These are phyloP conservation scores for Bhutanitis thaidina DNA, from an alignment of 2,888 invertebrate genomes.

Conservation along the genomic window DNA sequence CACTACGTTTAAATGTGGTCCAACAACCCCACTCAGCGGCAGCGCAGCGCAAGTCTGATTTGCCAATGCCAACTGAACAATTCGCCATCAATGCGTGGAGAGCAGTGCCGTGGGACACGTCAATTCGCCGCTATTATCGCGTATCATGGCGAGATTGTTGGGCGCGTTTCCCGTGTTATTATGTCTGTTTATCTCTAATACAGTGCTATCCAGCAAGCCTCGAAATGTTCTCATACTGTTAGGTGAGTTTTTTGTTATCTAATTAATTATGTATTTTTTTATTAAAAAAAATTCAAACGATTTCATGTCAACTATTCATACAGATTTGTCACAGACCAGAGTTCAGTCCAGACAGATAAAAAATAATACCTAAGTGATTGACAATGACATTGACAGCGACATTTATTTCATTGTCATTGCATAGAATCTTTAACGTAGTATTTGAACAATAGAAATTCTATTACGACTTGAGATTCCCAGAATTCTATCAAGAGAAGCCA, in stretches of 20 bases:
- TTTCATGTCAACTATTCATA: too few relatives aligned
- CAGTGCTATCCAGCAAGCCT: conserved; percentile 44
- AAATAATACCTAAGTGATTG: too few relatives aligned
- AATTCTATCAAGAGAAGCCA: too few relatives aligned
- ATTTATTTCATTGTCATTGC: too few relatives aligned
- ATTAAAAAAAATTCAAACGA: too few relatives aligned
- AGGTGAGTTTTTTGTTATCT: conserved; percentile 41
- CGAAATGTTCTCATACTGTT: conserved; percentile 62
- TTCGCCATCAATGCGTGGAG: background rate
- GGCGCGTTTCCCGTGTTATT: conserved; percentile 38
- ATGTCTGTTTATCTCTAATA: conserved; percentile 42
- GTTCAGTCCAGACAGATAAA: too few relatives aligned
- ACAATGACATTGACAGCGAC: too few relatives aligned
- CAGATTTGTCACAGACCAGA: too few relatives aligned
- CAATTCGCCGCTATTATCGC: conserved; percentile 22
- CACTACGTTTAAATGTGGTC: conserved; percentile 15
- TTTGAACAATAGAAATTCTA: too few relatives aligned
- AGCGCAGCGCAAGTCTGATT: conserved; percentile 12
- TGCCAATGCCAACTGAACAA: conserved; percentile 27
- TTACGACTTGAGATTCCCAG: too few relatives aligned
- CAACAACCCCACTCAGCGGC: background rate
- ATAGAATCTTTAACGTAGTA: too few relatives aligned
- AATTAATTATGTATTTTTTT: too few relatives aligned
- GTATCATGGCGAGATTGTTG: conserved; percentile 40
- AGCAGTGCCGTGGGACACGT: conserved; percentile 34